Evolutionary conservation across 2,888 invertebrate species (phyloP).

Genomic region (Mycogona germanica): DNA sequence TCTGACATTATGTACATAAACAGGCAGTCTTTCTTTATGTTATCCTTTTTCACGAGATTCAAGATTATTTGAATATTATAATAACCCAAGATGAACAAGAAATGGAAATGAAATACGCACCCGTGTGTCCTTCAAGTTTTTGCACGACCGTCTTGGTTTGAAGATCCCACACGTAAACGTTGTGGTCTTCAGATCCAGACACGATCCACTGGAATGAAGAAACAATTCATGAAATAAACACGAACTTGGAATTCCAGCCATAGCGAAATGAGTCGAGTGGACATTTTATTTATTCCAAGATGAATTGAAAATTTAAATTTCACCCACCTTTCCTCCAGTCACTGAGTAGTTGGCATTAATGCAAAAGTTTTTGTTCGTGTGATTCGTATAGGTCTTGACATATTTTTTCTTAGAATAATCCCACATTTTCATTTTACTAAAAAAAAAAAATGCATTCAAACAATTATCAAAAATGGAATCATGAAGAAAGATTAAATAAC

Average conservation of each 20-base stretch:
- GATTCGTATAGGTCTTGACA: slow-evolving; percentile 94
- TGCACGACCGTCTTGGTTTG: slow-evolving; percentile 99
- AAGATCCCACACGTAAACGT: slow-evolving; percentile 99
- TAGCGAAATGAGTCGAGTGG: too few relatives aligned
- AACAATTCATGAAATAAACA: too few relatives aligned
- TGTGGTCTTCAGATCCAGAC: slow-evolving; percentile 97
- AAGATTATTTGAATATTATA: neutral
- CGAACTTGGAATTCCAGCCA: slow-evolving; percentile 10
- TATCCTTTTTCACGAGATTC: too few relatives aligned
- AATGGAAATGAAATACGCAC: slow-evolving; percentile 38
- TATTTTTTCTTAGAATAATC: slow-evolving; percentile 98
- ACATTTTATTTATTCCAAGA: too few relatives aligned
- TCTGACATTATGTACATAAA: too few relatives aligned
- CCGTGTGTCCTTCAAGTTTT: slow-evolving; percentile 90
- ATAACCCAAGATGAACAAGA: neutral
- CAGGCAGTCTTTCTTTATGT: too few relatives aligned
- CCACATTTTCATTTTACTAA: slow-evolving; percentile 86
- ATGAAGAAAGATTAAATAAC: neutral
- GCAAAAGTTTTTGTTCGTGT: slow-evolving; percentile 98
- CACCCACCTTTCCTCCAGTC: slow-evolving; percentile 88
- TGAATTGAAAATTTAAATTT: too few relatives aligned
- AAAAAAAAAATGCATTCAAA: slow-evolving; percentile 3
- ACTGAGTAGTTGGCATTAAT: slow-evolving; percentile 99
- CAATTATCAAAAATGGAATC: too few relatives aligned
- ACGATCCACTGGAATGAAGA: slow-evolving; percentile 81